phyloP scores from a whole-genome alignment of 2,797 vertebrate genomes.

The Betta splendens region DNA sequence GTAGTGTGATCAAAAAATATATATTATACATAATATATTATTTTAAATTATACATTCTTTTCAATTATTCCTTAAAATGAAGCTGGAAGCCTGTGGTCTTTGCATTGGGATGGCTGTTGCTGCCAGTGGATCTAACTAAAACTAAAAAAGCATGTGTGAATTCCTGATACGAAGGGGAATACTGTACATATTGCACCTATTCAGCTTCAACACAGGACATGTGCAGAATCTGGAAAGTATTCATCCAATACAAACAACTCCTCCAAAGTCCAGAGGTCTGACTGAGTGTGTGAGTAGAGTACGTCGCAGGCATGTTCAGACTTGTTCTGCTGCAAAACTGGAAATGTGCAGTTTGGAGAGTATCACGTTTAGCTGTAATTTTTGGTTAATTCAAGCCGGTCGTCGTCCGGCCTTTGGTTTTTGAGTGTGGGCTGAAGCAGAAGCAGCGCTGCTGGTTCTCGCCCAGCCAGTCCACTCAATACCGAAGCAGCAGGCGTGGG shows the following conservation, averaged over 20 bases:
- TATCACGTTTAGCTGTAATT: constrained; percentile 10
- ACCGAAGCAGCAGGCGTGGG: constrained; percentile 56
- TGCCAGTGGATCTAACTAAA: too few species aligned
- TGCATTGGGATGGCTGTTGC: neutral
- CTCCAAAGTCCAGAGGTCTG: constrained; percentile 19
- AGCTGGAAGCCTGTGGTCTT: neutral
- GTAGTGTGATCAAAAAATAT: too few species aligned
- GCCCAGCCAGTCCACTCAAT: constrained; percentile 36
- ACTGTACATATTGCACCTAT: neutral
- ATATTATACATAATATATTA: too few species aligned
- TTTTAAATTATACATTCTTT: neutral
- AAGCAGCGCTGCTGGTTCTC: constrained; percentile 9
- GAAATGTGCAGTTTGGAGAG: constrained; percentile 20
- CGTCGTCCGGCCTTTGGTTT: constrained; percentile 3
- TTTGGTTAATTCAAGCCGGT: neutral
- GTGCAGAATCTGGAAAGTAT: constrained; percentile 5
- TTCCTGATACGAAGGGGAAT: too few species aligned
- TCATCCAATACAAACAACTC: constrained; percentile 4
- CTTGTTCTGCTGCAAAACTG: constrained; percentile 36
- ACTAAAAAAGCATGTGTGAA: neutral
- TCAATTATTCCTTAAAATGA: neutral
- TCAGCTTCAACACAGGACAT: constrained; percentile 8
- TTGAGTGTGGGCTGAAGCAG: neutral
- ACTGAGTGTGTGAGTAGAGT: neutral
- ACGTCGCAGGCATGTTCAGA: constrained; percentile 43